These are phyloP conservation scores for Asarcornis scutulata DNA, from an alignment of 2,113 vertebrate species.

Conservation along the genomic window DNA sequence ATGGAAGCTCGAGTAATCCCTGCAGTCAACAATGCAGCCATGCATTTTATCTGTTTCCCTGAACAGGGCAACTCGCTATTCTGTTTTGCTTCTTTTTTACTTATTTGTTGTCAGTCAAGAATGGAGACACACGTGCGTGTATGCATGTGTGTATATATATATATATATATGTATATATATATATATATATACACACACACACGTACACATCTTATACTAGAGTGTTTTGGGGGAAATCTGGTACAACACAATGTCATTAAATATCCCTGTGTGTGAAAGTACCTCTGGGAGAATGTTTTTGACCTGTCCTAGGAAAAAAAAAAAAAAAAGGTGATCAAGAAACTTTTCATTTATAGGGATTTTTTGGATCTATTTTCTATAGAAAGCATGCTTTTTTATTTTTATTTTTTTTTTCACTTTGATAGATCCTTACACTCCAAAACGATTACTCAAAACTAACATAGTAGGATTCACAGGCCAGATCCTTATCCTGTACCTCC, in stretches of 20 bases:
- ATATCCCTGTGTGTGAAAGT: not conserved
- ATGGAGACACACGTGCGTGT: not conserved
- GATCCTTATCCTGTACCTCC: accelerated
- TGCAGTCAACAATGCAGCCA: not conserved
- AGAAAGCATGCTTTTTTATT: not conserved
- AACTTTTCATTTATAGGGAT: not conserved
- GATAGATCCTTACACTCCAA: not conserved
- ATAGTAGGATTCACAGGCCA: not conserved
- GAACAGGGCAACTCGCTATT: not conserved
- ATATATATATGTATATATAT: too few species aligned
- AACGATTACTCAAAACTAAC: not conserved
- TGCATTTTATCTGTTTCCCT: not conserved
- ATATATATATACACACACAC: too few species aligned
- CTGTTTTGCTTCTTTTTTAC: not conserved
- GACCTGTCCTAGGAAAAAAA: not conserved
- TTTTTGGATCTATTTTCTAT: not conserved
- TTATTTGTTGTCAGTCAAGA: not conserved
- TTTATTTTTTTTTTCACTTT: not conserved
- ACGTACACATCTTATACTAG: not conserved
- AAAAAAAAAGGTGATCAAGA: not conserved
- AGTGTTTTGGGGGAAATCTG: not conserved
- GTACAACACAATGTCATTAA: not conserved
- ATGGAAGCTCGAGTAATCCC: not conserved
- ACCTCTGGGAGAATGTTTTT: not conserved
- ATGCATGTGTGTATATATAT: too few species aligned